phyloP scores from a whole-genome alignment of 2,888 invertebrate genomes.

The Lepeophtheirus nordmannii region DNA sequence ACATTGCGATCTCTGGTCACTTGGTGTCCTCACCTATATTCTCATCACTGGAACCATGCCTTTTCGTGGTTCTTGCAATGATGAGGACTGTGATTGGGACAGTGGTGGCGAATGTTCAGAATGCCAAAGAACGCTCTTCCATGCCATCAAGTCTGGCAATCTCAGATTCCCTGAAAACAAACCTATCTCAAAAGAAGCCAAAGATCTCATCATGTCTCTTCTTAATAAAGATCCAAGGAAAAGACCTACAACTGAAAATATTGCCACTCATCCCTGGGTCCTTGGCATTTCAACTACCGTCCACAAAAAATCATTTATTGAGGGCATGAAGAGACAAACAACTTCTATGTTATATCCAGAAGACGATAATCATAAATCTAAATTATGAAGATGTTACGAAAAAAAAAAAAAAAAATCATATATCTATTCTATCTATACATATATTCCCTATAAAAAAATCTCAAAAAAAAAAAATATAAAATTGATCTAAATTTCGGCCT shows the following conservation, averaged over 20 bases:
- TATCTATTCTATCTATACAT: too few relatives aligned
- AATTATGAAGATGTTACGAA: background rate
- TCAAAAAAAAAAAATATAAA: too few relatives aligned
- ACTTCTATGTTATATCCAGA: background rate
- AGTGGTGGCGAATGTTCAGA: constrained; percentile 78
- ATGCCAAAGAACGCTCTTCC: constrained; percentile 70
- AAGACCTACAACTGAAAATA: constrained; percentile 70
- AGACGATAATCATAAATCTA: background rate
- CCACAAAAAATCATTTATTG: background rate
- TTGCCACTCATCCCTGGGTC: constrained; percentile 62
- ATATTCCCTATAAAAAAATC: too few relatives aligned
- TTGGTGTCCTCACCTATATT: constrained; percentile 82
- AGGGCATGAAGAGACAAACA: background rate
- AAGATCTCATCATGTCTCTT: constrained; percentile 61
- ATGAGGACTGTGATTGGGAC: constrained; percentile 79
- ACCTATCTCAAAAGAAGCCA: constrained; percentile 71
- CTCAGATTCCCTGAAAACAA: constrained; percentile 63
- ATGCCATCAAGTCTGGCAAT: constrained; percentile 61
- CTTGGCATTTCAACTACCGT: background rate
- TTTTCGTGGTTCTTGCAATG: constrained; percentile 91
- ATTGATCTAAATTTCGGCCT: too few relatives aligned
- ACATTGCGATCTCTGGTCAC: constrained; percentile 86
- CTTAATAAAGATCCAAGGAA: constrained; percentile 49
- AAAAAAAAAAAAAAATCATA: background rate
- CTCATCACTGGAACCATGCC: constrained; percentile 92